These are phyloP conservation scores for Dinothrombium tinctorium DNA, from an alignment of 1,140 invertebrate genomes.

Conservation along the genomic window DNA sequence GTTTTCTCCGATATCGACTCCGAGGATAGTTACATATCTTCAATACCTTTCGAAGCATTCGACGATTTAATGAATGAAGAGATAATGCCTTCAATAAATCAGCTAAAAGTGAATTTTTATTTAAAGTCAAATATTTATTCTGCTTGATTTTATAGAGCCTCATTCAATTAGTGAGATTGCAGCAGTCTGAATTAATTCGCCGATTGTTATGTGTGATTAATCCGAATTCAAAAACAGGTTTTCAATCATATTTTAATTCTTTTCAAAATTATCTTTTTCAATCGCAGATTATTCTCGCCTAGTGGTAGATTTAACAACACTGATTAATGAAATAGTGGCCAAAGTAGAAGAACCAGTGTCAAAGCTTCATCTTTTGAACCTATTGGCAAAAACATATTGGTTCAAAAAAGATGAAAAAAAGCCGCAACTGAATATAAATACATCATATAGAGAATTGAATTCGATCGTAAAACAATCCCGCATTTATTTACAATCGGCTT, in stretches of 20 bases:
- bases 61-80: not conserved
- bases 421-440: not conserved
- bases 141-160: not conserved
- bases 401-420: not conserved
- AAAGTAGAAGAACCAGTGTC: not conserved
- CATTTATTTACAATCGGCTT: not conserved
- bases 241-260: not conserved
- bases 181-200: not conserved
- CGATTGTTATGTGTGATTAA: not conserved
- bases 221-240: too few species aligned
- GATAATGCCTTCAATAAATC: not conserved
- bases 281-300: not conserved
- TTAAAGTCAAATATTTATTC: not conserved
- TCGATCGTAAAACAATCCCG: not conserved
- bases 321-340: not conserved
- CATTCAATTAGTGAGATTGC: not conserved
- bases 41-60: not conserved
- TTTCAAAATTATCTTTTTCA: not conserved
- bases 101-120: not conserved
- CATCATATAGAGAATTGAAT: not conserved
- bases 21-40: not conserved
- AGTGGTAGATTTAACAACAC: not conserved
- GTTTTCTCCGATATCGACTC: not conserved
- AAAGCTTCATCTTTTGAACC: not conserved
- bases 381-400: not conserved